Base-by-base conservation (phyloP, 2,113 vertebrate species). In the Pluvialis apricaria region DNA sequence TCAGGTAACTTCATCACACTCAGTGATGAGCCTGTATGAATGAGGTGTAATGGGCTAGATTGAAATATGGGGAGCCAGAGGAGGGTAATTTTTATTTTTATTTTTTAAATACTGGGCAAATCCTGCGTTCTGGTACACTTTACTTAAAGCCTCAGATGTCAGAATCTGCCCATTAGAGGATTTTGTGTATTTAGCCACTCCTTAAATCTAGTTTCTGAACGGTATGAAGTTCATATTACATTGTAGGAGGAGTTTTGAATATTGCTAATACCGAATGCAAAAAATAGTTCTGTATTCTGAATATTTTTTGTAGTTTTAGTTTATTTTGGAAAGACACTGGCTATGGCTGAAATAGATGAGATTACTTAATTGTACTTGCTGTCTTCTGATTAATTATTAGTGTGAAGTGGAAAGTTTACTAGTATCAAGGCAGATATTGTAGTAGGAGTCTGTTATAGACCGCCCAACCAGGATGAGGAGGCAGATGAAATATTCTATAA, bases 381-480 rank as follows among this genome's bases (percentile, higher is more conserved):
- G n/a, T 60, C 52, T 79, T 86, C 47, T 87, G 62, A 58, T 90
- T 80, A 93, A 88, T 92, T 92, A 64, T 75, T 87, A 92, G 34
- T 32, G 38, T 45, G 20, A 94, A 93, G 38, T 70, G 60, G 58
- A 70, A 96, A 72, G 61, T 76, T 90, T 85, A 64, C 18, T 25
- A 13, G 18, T 31, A 17, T 54, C 0, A 58, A n/a, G n/a, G n/a
- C n/a, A n/a, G n/a, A n/a, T n/a, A n/a, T n/a, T n/a, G n/a, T n/a
- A n/a, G n/a, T n/a, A n/a, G n/a, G n/a, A n/a, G n/a, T n/a, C n/a
- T n/a, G n/a, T n/a, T n/a, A n/a, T n/a, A n/a, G n/a, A n/a, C n/a
- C n/a, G n/a, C n/a, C n/a, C n/a, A n/a, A n/a, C n/a, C n/a, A n/a
- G n/a, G n/a, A n/a, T n/a, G n/a, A n/a, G n/a, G n/a, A n/a, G n/a